Base-by-base conservation (phyloP, 2,797 vertebrate genomes). In the Margarornis squamiger region DNA sequence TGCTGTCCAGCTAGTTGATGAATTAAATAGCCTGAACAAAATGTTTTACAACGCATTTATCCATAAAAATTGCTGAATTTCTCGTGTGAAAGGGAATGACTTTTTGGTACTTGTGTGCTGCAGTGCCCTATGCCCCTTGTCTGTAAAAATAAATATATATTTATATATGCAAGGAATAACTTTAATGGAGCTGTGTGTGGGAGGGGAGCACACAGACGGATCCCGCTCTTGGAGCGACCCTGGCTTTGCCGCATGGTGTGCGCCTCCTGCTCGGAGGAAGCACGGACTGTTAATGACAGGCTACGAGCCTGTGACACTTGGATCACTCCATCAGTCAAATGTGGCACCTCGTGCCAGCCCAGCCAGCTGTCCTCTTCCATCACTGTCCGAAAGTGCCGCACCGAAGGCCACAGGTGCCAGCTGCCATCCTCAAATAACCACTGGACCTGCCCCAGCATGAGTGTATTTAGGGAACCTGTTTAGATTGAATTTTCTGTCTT, bases 351-450 rank as follows among this genome's bases (percentile, higher is more conserved):
- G 46, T 97, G 98, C 97, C 98, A 98, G 97, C 97, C 96, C 89
- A 74, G 96, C 98, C 98, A 98, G 97, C 98, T 98, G 97, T 97
- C 97, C 96, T 95, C 95, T 95, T 98, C 98, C 61, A 97, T 99
- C 98, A 99, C 97, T 90, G 95, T 98, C 98, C 67, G 58, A 90
- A 88, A 96, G 34, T 90, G 92, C 97, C 91, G 96, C 89, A 73
- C 90, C 12, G 45, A 95, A 95, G 96, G 91, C 97, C 30, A 14
- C 95, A 85, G 96, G 95, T 97, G 97, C 96, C 97, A 97, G 97
- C 97, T 98, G 98, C 96, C 96, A 73, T 90, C 95, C 96, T 68
- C 67, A 76, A 92, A 88, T 88, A 96, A 86, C 96, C 93, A 18
- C 51, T 21, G 92, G 87, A 90, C 94, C 97, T 94, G 96, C 97